Base-by-base conservation (phyloP, 1,140 invertebrate species). In the Macrotrachela quadricornifera region DNA sequence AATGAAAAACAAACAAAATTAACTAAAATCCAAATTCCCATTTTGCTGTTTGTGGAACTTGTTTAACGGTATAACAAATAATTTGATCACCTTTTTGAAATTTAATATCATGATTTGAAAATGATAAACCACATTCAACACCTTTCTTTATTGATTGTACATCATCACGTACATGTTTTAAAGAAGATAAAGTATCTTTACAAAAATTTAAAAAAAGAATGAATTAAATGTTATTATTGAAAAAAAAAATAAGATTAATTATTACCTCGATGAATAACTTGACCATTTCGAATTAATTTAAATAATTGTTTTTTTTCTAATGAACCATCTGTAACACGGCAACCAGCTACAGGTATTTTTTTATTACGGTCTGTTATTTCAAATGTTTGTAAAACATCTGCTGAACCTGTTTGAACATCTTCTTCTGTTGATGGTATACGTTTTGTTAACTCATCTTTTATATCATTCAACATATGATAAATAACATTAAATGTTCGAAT, bases 81-180 rank as follows among this genome's bases (percentile, higher is more conserved):
- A 95, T 65, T 13, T 66, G 73, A 68, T 95, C 88, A 0, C 83
- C 85, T 1, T 75, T 71, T 66, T 80, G 59, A 44, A 85, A 79
- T 10, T 68, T 58, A 37, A 88, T 54, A 2, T 64, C 64, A 0
- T 68, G 56, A 62, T 85, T 77, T 0, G 75, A 71, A 14, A 95
- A 73, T 51, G 76, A 76, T 18, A 95, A 60, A 0, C 87, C 88
- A 69, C 87, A 94, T 65, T 94, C 86, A 16, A 79, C 72, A 62
- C 82, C 81, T 47, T 75, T 78, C 62, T 85, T 84, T 21, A 95
- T 80, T 0, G 74, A 73, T 12, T 80, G 78, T 0, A 88, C 83
- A 73, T 92, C 86, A 57, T 79, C 76, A 66, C 92, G 92, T 10
- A 87, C 64, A 68, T 92, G 85, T 59, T 79, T 78, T 77, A 95